Conservation (phyloP, 2,113 vertebrate genomes). For the Pachypanchax playfairii region DNA sequence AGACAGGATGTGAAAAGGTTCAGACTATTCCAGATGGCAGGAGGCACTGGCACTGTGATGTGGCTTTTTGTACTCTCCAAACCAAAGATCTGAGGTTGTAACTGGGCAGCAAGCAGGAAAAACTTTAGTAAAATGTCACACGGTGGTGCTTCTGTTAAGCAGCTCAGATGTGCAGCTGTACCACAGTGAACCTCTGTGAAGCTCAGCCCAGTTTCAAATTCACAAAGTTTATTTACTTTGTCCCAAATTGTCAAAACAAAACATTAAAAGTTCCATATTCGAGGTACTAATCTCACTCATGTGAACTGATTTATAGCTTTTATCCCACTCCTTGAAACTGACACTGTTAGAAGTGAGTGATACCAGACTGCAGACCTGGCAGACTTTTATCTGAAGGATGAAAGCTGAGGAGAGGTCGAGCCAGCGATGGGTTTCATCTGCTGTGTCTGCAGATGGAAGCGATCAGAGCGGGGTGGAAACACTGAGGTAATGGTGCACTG, state of each 20-base stretch:
- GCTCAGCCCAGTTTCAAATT: constrained; percentile 32
- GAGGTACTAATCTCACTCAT: constrained; percentile 14
- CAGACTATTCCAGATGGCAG: too few relatives aligned
- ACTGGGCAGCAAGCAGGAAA: constrained; percentile 32
- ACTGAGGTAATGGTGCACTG: constrained; percentile 69
- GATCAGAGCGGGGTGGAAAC: constrained; percentile 72
- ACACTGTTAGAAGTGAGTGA: constrained; percentile 27
- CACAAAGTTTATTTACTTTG: constrained; percentile 24
- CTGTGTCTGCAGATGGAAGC: constrained; percentile 73
- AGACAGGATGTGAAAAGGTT: constrained; percentile 26
- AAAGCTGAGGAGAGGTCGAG: constrained; percentile 36
- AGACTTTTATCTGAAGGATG: constrained; percentile 31
- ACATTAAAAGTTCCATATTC: constrained; percentile 5
- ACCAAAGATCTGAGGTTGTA: constrained; percentile 27
- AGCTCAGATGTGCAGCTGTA: constrained; percentile 35
- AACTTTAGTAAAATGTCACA: constrained; percentile 33
- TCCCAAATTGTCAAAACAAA: constrained; percentile 19
- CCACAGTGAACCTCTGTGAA: constrained; percentile 44
- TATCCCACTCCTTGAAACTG: constrained; percentile 17
- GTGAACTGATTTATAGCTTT: constrained; percentile 22
- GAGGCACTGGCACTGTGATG: constrained; percentile 22
- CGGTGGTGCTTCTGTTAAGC: constrained; percentile 43
- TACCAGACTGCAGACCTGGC: constrained; percentile 42
- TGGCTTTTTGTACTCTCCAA: constrained; percentile 42
- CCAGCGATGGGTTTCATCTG: constrained; percentile 50